Conservation (phyloP, 2,888 invertebrate species). For the Drosophila nigricruria region DNA sequence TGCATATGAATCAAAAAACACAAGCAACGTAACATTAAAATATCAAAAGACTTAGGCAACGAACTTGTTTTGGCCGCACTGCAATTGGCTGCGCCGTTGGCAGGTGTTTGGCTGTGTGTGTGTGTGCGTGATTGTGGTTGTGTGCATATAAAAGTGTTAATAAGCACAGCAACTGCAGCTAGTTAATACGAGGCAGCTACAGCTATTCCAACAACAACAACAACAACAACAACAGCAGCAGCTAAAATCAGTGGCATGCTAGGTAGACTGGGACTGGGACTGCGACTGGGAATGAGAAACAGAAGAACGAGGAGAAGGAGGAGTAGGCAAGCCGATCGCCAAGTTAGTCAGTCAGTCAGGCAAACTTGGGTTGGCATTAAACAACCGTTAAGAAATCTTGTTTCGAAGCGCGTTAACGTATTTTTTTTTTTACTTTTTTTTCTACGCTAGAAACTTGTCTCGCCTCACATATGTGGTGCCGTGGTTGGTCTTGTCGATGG, state of each 20-base stretch:
- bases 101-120: slow-evolving; percentile 35
- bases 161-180: slow-evolving; percentile 76
- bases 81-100: slow-evolving; percentile 40
- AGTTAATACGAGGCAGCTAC: slow-evolving; percentile 70
- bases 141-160: slow-evolving; percentile 71
- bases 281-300: slow-evolving; percentile 2
- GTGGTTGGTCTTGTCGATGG: slow-evolving; percentile 39
- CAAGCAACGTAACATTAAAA: slow-evolving; percentile 58
- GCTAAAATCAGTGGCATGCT: slow-evolving; percentile 49
- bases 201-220: slow-evolving; percentile 57
- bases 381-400: slow-evolving; percentile 83
- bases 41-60: slow-evolving; percentile 74
- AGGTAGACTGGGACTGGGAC: slow-evolving; percentile 42
- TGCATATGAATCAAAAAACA: slow-evolving; percentile 59
- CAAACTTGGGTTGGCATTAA: slow-evolving; percentile 73
- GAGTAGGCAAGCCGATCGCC: slow-evolving; percentile 45
- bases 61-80: slow-evolving; percentile 66
- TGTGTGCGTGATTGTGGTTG: slow-evolving; percentile 20
- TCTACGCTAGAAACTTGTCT: slow-evolving; percentile 51
- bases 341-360: slow-evolving; percentile 68
- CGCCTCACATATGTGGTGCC: slow-evolving; percentile 35
- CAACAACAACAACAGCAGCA: slow-evolving; percentile 30
- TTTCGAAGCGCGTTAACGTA: slow-evolving; percentile 70
- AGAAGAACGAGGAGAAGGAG: slow-evolving; percentile 4
- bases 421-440: slow-evolving; percentile 11